Percentiles rank a stretch among this genome's conserved stretches.
Evolutionary conservation across 2,113 vertebrate genomes (phyloP).

Genomic region (Trichechus manatus): DNA sequence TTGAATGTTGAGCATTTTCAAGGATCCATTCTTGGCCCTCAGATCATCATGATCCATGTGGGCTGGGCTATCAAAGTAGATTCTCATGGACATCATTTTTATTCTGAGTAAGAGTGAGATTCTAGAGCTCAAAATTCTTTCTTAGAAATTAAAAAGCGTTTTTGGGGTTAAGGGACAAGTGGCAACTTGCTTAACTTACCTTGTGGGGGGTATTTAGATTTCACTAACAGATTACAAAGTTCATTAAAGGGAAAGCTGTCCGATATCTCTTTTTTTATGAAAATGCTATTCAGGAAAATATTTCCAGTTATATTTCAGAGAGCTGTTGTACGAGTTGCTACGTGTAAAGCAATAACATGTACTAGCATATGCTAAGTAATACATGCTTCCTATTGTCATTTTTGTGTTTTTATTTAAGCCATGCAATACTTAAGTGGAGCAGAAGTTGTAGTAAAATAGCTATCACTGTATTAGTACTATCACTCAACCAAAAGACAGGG

Average conservation of each 20-base stretch:
- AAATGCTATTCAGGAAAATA: constrained; percentile 18
- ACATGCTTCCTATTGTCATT: neutral
- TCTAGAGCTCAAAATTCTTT: neutral
- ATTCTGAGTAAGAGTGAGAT: neutral
- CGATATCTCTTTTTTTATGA: constrained; percentile 28
- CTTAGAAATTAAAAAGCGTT: neutral
- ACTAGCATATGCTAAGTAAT: too few relatives aligned
- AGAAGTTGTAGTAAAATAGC: constrained; percentile 13
- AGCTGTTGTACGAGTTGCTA: too few relatives aligned
- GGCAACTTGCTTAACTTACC: neutral
- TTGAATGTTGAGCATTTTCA: constrained; percentile 20
- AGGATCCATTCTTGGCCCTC: neutral
- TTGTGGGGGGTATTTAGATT: neutral
- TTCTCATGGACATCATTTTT: neutral
- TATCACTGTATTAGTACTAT: neutral
- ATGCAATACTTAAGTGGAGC: neutral
- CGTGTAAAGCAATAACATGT: too few relatives aligned
- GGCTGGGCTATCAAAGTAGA: neutral
- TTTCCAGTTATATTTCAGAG: neutral
- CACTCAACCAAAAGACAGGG: neutral
- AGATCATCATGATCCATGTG: neutral
- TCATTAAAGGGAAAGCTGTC: neutral
- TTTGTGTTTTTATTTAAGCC: neutral
- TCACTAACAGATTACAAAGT: neutral
- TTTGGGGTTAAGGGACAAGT: neutral